Base-by-base conservation (phyloP, 2,797 vertebrate genomes). In the Merluccius polli region DNA sequence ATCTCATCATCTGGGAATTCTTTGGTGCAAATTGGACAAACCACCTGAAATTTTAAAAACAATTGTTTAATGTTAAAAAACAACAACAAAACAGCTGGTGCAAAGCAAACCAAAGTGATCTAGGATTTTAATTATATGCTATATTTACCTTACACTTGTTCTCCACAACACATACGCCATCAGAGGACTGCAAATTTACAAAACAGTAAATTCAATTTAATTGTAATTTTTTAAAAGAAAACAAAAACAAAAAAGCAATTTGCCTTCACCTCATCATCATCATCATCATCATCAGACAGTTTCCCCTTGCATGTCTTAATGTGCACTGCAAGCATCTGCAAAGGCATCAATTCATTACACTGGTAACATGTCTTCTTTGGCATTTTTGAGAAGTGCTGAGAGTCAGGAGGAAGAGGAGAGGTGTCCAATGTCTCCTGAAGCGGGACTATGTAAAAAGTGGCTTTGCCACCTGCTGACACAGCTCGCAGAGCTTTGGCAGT, bases 291-390 rank as follows among this genome's bases (percentile, higher is more conserved):
- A 41, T n/a, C 21, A n/a, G 36, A 44, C 24, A 70, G 63, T 78
- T 78, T 73, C 33, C 52, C 72, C 35, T 78, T 78, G 77, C 77
- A 78, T 73, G 72, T 78, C 33, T 70, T 78, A 33, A 78, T 70
- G 67, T 78, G 77, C 38, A 78, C 59, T 70, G 76, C 72, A 48
- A 74, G 77, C 65, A 78, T 78, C 27, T 78, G 77, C 72, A 78
- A 74, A 78, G 72, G 77, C 72, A 73, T 73, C 30, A 44, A 13
- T 31, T 78, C 72, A 74, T 78, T 70, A 35, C 77, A 78, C 77
- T 74, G 72, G 72, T 69, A 73, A 52, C 77, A 78, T 31, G 30
- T 70, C 36, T 16, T 73, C 59, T 78, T 78, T 73, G 76, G 76
- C 76, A 75, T 70, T n/a, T 76, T 70, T 74, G 77, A 74, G 35